Evolutionary conservation across 2,888 invertebrate species (phyloP).

Genomic region (Conus canariensis): DNA sequence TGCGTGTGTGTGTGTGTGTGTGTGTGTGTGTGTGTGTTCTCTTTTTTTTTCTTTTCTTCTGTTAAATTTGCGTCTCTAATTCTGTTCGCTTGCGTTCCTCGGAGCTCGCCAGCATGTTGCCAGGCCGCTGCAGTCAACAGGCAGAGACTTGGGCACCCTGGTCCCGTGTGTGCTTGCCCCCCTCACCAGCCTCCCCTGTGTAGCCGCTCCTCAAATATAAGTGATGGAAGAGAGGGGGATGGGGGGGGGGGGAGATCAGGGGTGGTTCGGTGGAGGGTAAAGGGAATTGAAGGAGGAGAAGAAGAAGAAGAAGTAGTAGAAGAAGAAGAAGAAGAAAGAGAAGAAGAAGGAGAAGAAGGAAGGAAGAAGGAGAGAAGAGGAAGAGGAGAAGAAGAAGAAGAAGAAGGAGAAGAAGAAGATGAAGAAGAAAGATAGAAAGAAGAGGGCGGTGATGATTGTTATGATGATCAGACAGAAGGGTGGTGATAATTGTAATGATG

Average conservation of each 20-base stretch:
- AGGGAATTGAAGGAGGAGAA: not conserved
- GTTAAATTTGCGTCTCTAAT: too few species aligned
- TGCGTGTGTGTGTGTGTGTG: not conserved
- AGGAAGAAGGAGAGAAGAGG: not conserved
- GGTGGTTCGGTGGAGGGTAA: not conserved
- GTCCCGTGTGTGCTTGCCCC: too few species aligned
- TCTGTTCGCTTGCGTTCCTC: too few species aligned
- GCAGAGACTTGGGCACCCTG: too few species aligned
- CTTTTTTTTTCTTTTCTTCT: too few species aligned
- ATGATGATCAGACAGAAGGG: too few species aligned
- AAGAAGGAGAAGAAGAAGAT: not conserved
- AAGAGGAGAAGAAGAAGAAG: not conserved
- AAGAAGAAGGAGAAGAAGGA: not conserved
- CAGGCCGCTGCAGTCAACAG: too few species aligned
- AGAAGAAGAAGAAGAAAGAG: not conserved
- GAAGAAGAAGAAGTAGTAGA: not conserved
- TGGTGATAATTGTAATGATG: not conserved
- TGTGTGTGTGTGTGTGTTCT: too few species aligned
- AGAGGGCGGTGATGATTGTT: not conserved
- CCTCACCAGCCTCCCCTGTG: too few species aligned
- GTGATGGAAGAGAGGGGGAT: not conserved
- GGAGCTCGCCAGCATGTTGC: too few species aligned
- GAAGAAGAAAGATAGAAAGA: not conserved
- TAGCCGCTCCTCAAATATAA: too few species aligned
- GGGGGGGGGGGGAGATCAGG: not conserved